Percentiles rank a stretch among this genome's conserved stretches.
Conservation (phyloP, 1,140 invertebrate genomes). For the Branchinecta lynchi region DNA sequence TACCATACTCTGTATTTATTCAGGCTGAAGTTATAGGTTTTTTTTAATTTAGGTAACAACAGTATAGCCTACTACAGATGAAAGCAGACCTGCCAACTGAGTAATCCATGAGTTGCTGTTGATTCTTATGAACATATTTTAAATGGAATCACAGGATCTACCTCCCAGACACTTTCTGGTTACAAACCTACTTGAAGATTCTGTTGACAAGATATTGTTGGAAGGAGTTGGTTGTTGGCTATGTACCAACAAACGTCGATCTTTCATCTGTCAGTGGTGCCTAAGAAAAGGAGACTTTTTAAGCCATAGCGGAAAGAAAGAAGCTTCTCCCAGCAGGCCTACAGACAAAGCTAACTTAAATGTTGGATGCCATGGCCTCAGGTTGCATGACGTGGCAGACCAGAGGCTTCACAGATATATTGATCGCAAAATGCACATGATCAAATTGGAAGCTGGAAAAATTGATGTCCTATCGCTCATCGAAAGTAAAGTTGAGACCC, state of each 20-base stretch:
- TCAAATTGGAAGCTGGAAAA: background rate
- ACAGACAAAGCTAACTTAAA: background rate
- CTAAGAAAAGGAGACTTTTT: slow-evolving; percentile 8
- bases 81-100: too few species aligned
- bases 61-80: too few species aligned
- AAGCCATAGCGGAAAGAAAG: background rate
- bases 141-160: too few species aligned
- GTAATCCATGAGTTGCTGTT: too few species aligned
- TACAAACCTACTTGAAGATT: background rate
- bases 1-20: too few species aligned
- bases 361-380: background rate
- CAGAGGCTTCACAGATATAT: background rate
- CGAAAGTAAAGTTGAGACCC: background rate
- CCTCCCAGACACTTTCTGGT: too few species aligned
- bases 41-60: too few species aligned
- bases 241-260: background rate
- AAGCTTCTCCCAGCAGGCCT: background rate
- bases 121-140: too few species aligned
- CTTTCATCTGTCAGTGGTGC: background rate
- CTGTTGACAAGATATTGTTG: background rate
- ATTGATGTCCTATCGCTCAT: background rate
- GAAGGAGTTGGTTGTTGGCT: background rate
- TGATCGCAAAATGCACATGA: background rate
- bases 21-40: too few species aligned
- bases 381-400: background rate